A percentile compares a stretch with the other conserved stretches of the same genome.
Conservation (phyloP, 1,140 invertebrate species). For the Pollicipes pollicipes region DNA sequence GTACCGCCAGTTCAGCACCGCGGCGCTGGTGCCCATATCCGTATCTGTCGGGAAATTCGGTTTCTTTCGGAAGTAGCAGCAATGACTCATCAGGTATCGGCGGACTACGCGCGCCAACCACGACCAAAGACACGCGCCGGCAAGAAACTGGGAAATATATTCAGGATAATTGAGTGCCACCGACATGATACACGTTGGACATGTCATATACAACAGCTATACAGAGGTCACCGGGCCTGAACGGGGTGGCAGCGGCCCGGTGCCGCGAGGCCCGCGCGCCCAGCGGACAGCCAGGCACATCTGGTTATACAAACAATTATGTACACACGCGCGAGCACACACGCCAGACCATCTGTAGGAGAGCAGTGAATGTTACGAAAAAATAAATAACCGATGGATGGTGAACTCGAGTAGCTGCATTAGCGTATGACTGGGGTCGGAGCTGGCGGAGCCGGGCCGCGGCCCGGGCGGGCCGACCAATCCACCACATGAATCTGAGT, state of each 20-base stretch:
- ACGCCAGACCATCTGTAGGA: neutral
- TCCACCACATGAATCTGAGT: no score
- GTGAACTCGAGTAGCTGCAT: neutral
- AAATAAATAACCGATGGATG: neutral
- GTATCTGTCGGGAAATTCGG: no score
- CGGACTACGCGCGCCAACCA: no score
- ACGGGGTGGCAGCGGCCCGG: no score
- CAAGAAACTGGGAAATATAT: constrained; percentile 2
- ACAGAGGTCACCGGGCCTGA: neutral
- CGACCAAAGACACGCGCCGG: no score
- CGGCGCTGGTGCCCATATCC: no score
- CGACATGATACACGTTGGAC: neutral
- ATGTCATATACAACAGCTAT: neutral
- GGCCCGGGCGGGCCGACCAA: no score
- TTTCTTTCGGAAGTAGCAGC: no score
- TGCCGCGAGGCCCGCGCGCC: neutral
- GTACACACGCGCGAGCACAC: neutral
- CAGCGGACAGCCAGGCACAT: constrained; percentile 1
- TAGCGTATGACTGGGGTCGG: neutral
- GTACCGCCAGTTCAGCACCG: no score
- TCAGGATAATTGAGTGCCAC: neutral
- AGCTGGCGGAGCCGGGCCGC: no score
- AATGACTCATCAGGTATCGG: no score
- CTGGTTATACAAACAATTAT: neutral
- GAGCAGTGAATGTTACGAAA: neutral